Percentiles rank a stretch among this genome's conserved stretches.
phyloP scores from a whole-genome alignment of 2,888 invertebrate species.

The Cheilosia soror region DNA sequence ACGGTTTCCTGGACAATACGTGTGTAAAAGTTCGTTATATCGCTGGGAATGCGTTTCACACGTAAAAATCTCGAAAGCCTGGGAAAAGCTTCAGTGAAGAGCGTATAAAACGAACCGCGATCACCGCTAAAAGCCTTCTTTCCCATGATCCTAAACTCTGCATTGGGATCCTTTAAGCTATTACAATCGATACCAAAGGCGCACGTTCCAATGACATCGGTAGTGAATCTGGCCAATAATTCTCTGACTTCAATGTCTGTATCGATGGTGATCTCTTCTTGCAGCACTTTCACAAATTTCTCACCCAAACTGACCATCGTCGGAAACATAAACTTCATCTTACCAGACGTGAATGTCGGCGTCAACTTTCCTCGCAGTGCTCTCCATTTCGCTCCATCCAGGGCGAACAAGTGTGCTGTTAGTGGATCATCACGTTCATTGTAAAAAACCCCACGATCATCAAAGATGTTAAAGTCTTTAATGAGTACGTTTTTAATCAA shows the following conservation, averaged over 20 bases:
- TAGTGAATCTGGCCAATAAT: slow-evolving; percentile 83
- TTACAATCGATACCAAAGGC: slow-evolving; percentile 84
- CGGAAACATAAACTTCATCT: slow-evolving; percentile 82
- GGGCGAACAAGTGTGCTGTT: slow-evolving; percentile 77
- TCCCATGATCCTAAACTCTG: slow-evolving; percentile 81
- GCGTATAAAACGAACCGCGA: neutral
- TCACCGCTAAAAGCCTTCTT: slow-evolving; percentile 71
- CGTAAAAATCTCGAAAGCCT: neutral
- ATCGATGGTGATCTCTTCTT: slow-evolving; percentile 4
- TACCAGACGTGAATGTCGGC: slow-evolving; percentile 83
- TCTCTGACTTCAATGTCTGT: slow-evolving; percentile 75
- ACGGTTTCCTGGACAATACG: slow-evolving; percentile 84
- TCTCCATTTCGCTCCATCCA: slow-evolving; percentile 82
- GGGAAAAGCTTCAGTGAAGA: neutral
- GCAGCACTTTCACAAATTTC: slow-evolving; percentile 69
- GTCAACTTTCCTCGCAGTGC: slow-evolving; percentile 81
- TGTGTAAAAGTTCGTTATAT: slow-evolving; percentile 83
- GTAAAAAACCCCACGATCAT: slow-evolving; percentile 77
- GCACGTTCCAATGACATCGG: slow-evolving; percentile 84
- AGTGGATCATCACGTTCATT: slow-evolving; percentile 79
- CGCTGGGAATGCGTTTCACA: slow-evolving; percentile 23
- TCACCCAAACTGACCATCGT: slow-evolving; percentile 75
- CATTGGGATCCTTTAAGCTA: slow-evolving; percentile 81
- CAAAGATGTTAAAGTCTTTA: slow-evolving; percentile 77
- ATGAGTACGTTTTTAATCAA: slow-evolving; percentile 68